Evolutionary conservation across 1,140 invertebrate genomes (phyloP), one percentile per base, ranked within the genome.

Genomic region (Hormaphis cornu): DNA sequence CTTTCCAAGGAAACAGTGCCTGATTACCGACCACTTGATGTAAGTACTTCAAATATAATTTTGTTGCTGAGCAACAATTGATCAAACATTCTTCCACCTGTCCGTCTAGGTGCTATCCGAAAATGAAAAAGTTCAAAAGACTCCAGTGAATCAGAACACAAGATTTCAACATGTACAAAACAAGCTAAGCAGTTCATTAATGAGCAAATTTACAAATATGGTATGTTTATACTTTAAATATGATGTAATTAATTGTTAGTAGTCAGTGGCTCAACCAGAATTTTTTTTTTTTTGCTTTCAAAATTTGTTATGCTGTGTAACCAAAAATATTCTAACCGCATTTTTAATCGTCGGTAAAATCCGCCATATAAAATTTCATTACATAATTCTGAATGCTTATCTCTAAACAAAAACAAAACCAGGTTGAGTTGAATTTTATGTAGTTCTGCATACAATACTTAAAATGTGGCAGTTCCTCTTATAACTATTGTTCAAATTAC

Each of bases 1-100:
- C 81, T 93, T 1, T 86, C 88, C 22, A 85, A 86, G 4, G 87
- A 89, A 80, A 91, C 89, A 14, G 84, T 88, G 61, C 88, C 89
- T 37, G 89, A 93, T 80, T 93, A 93, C 78, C 81, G 90, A 72
- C 85, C 89, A 6, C 80, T 87, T 5, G 81, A 84, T 73, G 79
- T 78, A 73, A 75, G 74, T 72, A n/a, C 16, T 24, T 40, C 30
- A 7, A 22, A 22, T 14, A 58, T 0, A 33, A 52, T 54, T 20
- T 56, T n/a, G 9, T 53, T 53, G 12, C 7, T 20, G 2, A n/a
- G 14, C 0, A 24, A 24, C 7, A 2, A n/a, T 56, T 40, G 5
- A 24, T 18, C n/a, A n/a, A 52, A n/a, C 20, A 2, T 50, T 12
- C 1, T 9, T 69, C 52, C 22, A 18, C 8, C 48, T 70, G 54